A percentile compares a stretch with the other conserved stretches of the same genome.
These are phyloP conservation scores for Amaurobius ferox DNA, from an alignment of 2,888 invertebrate genomes.

Conservation along the genomic window DNA sequence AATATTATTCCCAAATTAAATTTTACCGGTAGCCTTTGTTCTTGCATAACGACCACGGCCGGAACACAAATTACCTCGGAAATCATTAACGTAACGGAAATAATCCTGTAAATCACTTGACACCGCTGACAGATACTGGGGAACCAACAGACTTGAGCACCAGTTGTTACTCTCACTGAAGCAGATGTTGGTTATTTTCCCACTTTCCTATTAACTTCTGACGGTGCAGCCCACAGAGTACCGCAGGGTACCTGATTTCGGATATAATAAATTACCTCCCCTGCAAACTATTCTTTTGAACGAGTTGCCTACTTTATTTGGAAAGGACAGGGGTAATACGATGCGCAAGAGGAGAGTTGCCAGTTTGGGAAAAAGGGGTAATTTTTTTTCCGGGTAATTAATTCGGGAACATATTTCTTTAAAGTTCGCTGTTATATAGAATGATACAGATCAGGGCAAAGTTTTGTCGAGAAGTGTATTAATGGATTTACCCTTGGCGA, in stretches of 20 bases:
- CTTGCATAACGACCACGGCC: no score
- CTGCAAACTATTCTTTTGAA: constrained; percentile 12
- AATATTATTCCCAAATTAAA: no score
- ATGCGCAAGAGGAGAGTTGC: neutral
- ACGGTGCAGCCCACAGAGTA: constrained; percentile 1
- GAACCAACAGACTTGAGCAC: neutral
- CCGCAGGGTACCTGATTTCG: constrained; percentile 8
- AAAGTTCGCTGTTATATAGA: no score
- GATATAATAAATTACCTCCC: constrained; percentile 19
- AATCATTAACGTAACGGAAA: constrained; percentile 26
- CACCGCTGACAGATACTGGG: constrained; percentile 15
- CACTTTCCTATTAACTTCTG: constrained; percentile 28
- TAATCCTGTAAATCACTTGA: constrained; percentile 45
- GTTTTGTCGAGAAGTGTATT: no score
- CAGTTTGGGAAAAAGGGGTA: neutral
- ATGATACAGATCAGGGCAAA: no score
- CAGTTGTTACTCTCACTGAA: constrained; percentile 26
- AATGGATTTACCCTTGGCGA: no score
- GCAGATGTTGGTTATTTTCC: constrained; percentile 42
- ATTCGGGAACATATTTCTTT: neutral
- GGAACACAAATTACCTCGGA: no score
- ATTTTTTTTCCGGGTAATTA: neutral
- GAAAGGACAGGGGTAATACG: constrained; percentile 12
- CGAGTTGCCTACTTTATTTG: constrained; percentile 20
- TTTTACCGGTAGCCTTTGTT: no score